Percentiles rank a stretch among this genome's conserved stretches.
phyloP scores from a whole-genome alignment of 2,113 vertebrate genomes.

The Eptesicus fuscus region DNA sequence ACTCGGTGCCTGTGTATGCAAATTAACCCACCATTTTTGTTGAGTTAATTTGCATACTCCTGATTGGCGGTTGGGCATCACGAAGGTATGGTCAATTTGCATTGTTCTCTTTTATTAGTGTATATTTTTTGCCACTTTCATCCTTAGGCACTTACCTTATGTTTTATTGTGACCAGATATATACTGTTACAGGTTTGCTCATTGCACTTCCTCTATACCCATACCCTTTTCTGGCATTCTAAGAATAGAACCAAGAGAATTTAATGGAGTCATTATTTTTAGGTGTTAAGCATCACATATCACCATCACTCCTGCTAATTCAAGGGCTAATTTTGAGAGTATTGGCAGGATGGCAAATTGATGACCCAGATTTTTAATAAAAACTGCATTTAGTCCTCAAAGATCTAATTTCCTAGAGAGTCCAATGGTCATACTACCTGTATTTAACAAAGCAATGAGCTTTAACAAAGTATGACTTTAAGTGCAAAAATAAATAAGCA shows the following conservation, averaged over 20 bases:
- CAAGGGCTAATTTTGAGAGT: slow-evolving; percentile 17
- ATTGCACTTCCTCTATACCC: neutral
- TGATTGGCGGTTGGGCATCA: no score
- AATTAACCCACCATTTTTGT: no score
- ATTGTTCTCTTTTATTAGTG: no score
- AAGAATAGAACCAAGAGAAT: neutral
- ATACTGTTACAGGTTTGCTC: neutral
- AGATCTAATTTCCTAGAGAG: neutral
- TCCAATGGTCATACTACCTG: neutral
- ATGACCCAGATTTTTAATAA: neutral
- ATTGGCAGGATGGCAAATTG: neutral
- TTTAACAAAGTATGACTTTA: neutral
- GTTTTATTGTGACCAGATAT: neutral
- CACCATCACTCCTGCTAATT: neutral
- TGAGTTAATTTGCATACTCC: no score
- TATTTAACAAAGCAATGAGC: neutral
- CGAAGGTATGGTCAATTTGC: no score
- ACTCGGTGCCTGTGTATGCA: no score
- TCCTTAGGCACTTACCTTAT: neutral
- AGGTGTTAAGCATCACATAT: neutral
- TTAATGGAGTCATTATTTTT: slow-evolving; percentile 18
- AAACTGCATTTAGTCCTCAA: neutral
- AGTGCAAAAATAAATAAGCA: neutral
- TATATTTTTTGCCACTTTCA: neutral
- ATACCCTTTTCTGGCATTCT: neutral